A percentile compares a stretch with the other conserved stretches of the same genome.
These are phyloP conservation scores for Cotesia vestalis DNA, from an alignment of 1,140 invertebrate species.

Conservation along the genomic window DNA sequence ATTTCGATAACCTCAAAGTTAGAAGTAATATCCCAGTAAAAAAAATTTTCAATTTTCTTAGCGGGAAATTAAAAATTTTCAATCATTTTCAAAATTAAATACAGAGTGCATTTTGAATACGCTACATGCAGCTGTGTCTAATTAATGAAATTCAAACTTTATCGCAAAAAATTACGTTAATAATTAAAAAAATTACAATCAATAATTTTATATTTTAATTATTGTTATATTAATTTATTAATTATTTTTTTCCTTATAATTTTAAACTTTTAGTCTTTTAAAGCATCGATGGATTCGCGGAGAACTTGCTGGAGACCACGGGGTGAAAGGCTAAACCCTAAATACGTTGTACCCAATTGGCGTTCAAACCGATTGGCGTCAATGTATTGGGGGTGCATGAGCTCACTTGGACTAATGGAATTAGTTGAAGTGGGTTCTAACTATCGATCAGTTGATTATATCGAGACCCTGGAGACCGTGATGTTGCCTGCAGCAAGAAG, in stretches of 20 bases:
- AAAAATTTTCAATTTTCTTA: too few species aligned
- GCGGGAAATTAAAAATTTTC: too few species aligned
- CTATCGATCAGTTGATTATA: constrained; percentile 6
- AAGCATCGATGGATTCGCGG: background rate
- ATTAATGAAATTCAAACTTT: too few species aligned
- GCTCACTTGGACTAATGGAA: background rate
- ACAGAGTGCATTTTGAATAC: too few species aligned
- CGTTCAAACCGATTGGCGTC: background rate
- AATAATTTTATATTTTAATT: background rate
- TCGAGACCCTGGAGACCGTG: constrained; percentile 12
- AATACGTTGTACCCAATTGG: constrained; percentile 4
- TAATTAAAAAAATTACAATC: background rate
- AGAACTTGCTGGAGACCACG: background rate
- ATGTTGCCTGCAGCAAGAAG: constrained; percentile 13
- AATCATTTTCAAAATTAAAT: too few species aligned
- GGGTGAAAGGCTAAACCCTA: background rate
- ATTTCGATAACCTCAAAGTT: too few species aligned
- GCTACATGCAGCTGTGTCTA: too few species aligned
- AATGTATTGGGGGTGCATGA: constrained; percentile 15
- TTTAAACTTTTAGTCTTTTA: background rate
- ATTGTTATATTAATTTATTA: background rate
- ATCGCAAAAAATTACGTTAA: too few species aligned
- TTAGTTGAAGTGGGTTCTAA: constrained; percentile 11
- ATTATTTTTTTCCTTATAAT: background rate
- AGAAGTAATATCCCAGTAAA: too few species aligned